Conservation (phyloP, 2,888 invertebrate genomes). For the Pterostichus madidus region DNA sequence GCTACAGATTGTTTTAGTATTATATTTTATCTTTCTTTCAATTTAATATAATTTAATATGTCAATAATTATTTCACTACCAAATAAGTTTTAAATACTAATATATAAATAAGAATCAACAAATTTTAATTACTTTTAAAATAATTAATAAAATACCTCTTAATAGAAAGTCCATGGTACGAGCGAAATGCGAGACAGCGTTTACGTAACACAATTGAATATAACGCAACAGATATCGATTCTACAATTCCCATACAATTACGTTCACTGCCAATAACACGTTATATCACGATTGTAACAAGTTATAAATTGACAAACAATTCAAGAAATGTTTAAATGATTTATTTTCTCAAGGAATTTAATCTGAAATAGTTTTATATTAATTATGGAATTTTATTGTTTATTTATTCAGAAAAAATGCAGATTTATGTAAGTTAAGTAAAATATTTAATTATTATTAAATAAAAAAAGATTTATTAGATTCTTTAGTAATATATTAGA, state of each 20-base stretch:
- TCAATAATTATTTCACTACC: too few relatives aligned
- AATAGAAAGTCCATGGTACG: constrained; percentile 41
- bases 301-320: constrained; percentile 9
- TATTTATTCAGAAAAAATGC: background rate
- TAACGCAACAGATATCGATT: constrained; percentile 46
- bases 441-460: constrained; percentile 10
- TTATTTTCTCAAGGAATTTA: constrained; percentile 9
- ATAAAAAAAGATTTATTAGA: constrained; percentile 16
- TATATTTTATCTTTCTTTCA: too few relatives aligned
- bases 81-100: too few relatives aligned
- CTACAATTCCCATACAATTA: constrained; percentile 1
- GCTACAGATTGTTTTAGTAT: too few relatives aligned
- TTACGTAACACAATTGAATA: constrained; percentile 6
- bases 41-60: too few relatives aligned
- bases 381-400: constrained; percentile 1
- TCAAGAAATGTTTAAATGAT: constrained; percentile 1
- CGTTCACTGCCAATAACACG: constrained; percentile 46
- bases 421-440: background rate
- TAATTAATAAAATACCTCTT: constrained; percentile 30
- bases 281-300: constrained; percentile 30
- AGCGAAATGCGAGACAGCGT: constrained; percentile 17
- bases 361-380: constrained; percentile 12
- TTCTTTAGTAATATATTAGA: background rate
- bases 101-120: constrained; percentile 20
- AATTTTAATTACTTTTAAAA: constrained; percentile 28